These are phyloP conservation scores for Clarias laeviceps DNA, from an alignment of 2,797 vertebrate genomes.

Conservation along the genomic window DNA sequence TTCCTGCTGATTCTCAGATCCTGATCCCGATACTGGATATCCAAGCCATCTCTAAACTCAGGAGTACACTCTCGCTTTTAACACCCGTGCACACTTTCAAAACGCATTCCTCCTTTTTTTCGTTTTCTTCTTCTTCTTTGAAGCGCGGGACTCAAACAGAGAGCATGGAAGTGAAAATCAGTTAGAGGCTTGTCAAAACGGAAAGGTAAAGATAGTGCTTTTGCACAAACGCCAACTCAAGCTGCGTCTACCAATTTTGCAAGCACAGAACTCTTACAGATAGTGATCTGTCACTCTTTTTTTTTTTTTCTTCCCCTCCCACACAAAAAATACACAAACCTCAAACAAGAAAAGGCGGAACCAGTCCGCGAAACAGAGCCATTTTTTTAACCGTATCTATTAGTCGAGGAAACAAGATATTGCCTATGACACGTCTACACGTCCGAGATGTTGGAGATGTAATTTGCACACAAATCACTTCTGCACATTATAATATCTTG, in stretches of 20 bases:
- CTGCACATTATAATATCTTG: neutral
- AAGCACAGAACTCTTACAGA: neutral
- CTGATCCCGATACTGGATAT: neutral
- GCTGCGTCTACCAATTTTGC: conserved; percentile 9
- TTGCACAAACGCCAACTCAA: conserved; percentile 14
- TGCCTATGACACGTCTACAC: neutral
- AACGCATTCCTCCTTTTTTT: neutral
- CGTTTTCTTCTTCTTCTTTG: neutral
- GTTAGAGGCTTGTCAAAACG: neutral
- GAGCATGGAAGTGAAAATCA: conserved; percentile 11
- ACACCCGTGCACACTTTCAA: too few relatives aligned
- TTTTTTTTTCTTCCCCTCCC: neutral
- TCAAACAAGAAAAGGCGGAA: neutral
- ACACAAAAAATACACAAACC: conserved; percentile 3
- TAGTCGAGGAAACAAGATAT: neutral
- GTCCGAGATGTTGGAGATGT: neutral
- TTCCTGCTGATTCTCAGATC: neutral
- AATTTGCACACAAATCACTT: conserved; percentile 3
- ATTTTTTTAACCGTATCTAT: neutral
- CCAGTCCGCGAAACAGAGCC: neutral
- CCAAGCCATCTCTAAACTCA: neutral
- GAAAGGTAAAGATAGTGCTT: conserved; percentile 22
- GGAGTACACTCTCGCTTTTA: neutral
- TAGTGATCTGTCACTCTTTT: neutral
- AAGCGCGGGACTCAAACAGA: neutral